Conservation (phyloP, 2,888 invertebrate genomes). For the Tachystola acroxantha region DNA sequence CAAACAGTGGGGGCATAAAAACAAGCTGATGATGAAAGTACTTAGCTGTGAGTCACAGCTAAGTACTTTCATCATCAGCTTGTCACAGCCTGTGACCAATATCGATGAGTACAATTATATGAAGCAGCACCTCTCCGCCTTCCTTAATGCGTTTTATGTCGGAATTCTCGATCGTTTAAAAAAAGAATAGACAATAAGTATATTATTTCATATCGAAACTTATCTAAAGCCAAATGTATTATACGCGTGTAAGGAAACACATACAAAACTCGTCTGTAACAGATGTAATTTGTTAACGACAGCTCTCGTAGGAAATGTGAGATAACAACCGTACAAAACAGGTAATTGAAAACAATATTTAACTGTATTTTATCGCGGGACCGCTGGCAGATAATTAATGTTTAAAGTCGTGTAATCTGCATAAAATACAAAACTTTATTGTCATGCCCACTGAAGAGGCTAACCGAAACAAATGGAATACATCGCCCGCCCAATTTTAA, state of each 20-base stretch:
- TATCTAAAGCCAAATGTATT: constrained; percentile 7
- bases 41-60: too few species aligned
- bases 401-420: constrained; percentile 17
- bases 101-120: too few species aligned
- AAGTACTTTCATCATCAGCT: too few species aligned
- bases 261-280: constrained; percentile 2
- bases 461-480: constrained; percentile 37
- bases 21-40: too few species aligned
- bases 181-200: constrained; percentile 32
- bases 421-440: constrained; percentile 9
- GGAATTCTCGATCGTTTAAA: constrained; percentile 42
- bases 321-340: constrained; percentile 23
- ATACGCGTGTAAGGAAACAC: neutral
- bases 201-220: constrained; percentile 40
- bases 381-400: constrained; percentile 24
- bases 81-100: too few species aligned
- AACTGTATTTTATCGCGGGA: constrained; percentile 24
- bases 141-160: constrained; percentile 59
- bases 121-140: too few species aligned
- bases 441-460: constrained; percentile 4
- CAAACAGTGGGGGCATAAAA: too few species aligned
- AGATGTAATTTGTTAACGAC: constrained; percentile 21
- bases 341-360: constrained; percentile 32
- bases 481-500: constrained; percentile 50
- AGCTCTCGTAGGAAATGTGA: constrained; percentile 20